phyloP scores from a whole-genome alignment of 2,888 invertebrate genomes.

The Drosophila nr. fundita region DNA sequence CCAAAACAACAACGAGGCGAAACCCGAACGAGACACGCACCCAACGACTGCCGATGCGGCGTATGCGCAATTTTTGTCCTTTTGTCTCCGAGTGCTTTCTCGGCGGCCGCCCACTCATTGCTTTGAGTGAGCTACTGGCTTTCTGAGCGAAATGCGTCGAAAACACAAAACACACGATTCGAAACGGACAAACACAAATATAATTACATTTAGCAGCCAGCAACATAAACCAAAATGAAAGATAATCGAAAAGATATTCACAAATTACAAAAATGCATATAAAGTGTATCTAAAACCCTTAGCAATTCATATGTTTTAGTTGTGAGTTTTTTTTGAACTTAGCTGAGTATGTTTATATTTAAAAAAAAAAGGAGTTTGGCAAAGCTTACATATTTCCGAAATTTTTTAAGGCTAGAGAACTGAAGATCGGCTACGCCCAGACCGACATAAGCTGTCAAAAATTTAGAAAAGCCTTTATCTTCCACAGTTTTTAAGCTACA shows the following conservation, averaged over 20 bases:
- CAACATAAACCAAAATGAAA: not conserved
- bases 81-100: slow-evolving; percentile 32
- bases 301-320: not conserved
- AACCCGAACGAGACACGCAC: slow-evolving; percentile 30
- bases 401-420: not conserved
- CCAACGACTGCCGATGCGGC: slow-evolving; percentile 25
- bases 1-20: slow-evolving; percentile 52
- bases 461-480: not conserved
- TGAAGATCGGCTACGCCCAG: not conserved
- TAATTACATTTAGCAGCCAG: not conserved
- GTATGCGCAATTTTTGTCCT: slow-evolving; percentile 39
- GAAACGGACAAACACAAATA: not conserved
- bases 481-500: not conserved
- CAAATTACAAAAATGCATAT: not conserved
- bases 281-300: not conserved
- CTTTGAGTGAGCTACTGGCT: slow-evolving; percentile 25
- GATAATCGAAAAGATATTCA: not conserved
- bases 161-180: not conserved
- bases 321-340: not conserved
- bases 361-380: not conserved
- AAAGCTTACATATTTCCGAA: not conserved
- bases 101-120: slow-evolving; percentile 28
- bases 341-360: not conserved
- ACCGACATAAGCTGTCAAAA: too few species aligned
- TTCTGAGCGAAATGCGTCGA: not conserved